phyloP scores from a whole-genome alignment of 1,140 invertebrate genomes.

The Glossosoma conforme region DNA sequence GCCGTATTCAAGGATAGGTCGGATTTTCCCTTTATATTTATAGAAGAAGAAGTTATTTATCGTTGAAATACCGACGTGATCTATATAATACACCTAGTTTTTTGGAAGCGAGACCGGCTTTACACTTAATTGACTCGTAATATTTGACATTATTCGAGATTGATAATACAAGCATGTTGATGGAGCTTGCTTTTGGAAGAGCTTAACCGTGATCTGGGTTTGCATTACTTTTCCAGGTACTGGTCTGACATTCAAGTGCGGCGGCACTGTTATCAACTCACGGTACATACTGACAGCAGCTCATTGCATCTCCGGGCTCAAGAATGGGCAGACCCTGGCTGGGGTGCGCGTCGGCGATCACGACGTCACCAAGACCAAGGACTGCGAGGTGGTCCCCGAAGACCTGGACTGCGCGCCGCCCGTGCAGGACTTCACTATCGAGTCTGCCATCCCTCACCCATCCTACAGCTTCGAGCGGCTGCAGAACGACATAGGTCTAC shows the following conservation, averaged over 20 bases:
- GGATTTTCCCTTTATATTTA: too few species aligned
- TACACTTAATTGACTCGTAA: too few species aligned
- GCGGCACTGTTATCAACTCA: constrained; percentile 59
- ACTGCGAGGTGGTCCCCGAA: constrained; percentile 52
- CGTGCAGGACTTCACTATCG: constrained; percentile 55
- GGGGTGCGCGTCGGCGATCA: constrained; percentile 60
- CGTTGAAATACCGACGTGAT: too few species aligned
- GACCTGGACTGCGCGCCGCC: constrained; percentile 50
- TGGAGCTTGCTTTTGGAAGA: too few species aligned
- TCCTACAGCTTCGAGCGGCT: constrained; percentile 44
- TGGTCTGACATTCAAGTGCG: constrained; percentile 54
- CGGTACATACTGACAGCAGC: constrained; percentile 68
- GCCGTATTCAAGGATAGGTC: too few species aligned
- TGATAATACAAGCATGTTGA: too few species aligned
- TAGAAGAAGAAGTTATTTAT: too few species aligned
- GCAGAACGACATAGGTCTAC: constrained; percentile 58
- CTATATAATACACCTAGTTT: too few species aligned
- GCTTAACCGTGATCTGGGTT: too few species aligned
- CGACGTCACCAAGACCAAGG: constrained; percentile 49
- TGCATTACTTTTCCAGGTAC: too few species aligned
- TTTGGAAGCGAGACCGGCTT: too few species aligned
- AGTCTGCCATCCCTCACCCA: constrained; percentile 51
- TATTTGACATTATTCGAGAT: too few species aligned
- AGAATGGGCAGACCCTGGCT: constrained; percentile 34
- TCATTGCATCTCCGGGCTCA: constrained; percentile 56